Evolutionary conservation across 2,113 vertebrate species (phyloP), one percentile per base, ranked within the genome.

Genomic region (Malurus cyaneus): DNA sequence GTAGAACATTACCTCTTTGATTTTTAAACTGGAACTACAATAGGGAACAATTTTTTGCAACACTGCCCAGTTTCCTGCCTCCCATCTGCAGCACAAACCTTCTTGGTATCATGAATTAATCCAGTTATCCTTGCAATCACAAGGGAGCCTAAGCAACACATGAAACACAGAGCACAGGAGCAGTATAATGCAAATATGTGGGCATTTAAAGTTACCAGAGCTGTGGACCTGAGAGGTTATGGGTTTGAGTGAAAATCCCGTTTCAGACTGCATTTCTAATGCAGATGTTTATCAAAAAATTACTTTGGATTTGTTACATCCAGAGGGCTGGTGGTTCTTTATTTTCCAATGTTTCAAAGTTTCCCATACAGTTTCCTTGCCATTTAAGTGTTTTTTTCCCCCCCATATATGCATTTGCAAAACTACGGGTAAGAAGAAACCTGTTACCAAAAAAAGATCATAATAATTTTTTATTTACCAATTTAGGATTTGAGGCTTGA

Each of bases 311-410:
- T 91, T 78, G 39, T 54, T 80, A 66, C 9, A 50, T 32, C 14
- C 39, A 54, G 0, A 0, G 25, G 8, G 23, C 36, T 59, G 28
- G 11, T 4, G 0, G 8, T 4, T 9, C 25, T 66, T 82, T 20
- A 52, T 76, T 67, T 57, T 44, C 25, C 31, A 32, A 10, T 46
- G 39, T 39, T 60, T 60, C 44, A 41, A 39, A n/a, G 26, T 28
- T 74, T 78, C 31, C 9, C 49, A 26, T 17, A 56, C 4, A 15
- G 3, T 62, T 78, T 66, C 42, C 29, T 61, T 69, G 28, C 21
- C 32, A 24, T 54, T 81, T 66, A 21, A 71, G 29, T 42, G 9
- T 39, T 78, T 78, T 78, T 57, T 74, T 53, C 5, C 29, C 5
- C 29, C n/a, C 11, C 3, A 4, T 32, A 19, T 7, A 1, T 39